Base-by-base conservation (phyloP, 2,797 vertebrate species). In the Betta splendens region DNA sequence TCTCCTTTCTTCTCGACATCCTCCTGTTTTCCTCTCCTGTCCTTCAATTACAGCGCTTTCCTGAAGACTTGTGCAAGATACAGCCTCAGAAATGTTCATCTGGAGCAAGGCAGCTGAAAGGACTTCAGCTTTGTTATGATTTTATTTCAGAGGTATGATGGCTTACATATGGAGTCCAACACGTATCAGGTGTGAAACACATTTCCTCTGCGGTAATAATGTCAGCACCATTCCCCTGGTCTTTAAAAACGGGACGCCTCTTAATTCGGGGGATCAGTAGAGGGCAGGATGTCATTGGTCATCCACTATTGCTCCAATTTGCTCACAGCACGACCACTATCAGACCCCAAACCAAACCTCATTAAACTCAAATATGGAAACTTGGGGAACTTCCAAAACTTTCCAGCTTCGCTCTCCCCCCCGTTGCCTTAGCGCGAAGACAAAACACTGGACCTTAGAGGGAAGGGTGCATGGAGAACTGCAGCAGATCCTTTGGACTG, bases 331-430 rank as follows among this genome's bases (percentile, higher is more conserved):
- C 32, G 72, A 80, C 70, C 70, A 72, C 74, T 61, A 84, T 81
- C 56, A 59, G 64, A 80, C 69, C 68, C 64, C 52, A 77, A 72
- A 75, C 81, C 66, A 71, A 87, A 83, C 79, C 69, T 79, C 72
- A 72, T 86, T 86, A 86, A 82, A 79, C 55, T 23, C 23, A 77
- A 89, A 88, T 80, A 78, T 73, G 68, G 69, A 89, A 90, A 89
- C 59, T 86, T 88, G 63, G 63, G 64, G 37, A 82, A 88, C 22
- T 80, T 81, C 68, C 72, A 75, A 72, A 85, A 88, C 70, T 86
- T n/a, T 79, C 35, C 59, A 64, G 50, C 51, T 39, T 42, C 57
- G 62, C 46, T 40, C 53, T 47, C 52, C 55, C 48, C 50, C 31
- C n/a, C 21, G 12, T 33, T 35, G 65, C 61, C 12, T 53, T 31